phyloP scores from a whole-genome alignment of 2,888 invertebrate species.

The Saturnia pavonia region DNA sequence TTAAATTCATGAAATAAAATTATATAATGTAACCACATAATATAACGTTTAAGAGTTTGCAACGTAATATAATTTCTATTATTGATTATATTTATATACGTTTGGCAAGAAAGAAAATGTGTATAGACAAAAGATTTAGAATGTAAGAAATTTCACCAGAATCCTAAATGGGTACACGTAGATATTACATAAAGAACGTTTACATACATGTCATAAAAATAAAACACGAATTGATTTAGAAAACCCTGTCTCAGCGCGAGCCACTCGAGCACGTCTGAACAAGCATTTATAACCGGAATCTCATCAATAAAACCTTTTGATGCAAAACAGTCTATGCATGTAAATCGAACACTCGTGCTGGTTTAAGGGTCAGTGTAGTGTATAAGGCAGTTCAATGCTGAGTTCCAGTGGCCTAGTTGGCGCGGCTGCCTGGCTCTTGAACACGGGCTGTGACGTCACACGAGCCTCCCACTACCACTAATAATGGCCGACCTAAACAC shows the following conservation, averaged over 20 bases:
- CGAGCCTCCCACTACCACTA: constrained; percentile 40
- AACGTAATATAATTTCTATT: too few species aligned
- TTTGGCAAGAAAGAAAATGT: too few species aligned
- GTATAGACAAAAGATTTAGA: too few species aligned
- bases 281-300: constrained; percentile 6
- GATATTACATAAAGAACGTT: too few species aligned
- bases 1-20: not conserved
- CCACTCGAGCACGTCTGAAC: constrained; percentile 3
- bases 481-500: not conserved
- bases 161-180: too few species aligned
- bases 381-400: constrained; percentile 23
- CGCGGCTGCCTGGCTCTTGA: constrained; percentile 49
- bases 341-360: constrained; percentile 16
- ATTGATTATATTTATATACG: too few species aligned
- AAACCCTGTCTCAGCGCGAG: not conserved
- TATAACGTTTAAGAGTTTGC: not conserved
- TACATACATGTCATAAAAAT: not conserved
- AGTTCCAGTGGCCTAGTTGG: constrained; percentile 67
- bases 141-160: too few species aligned
- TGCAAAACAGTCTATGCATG: constrained; percentile 17
- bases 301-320: constrained; percentile 15
- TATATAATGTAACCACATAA: not conserved
- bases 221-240: constrained; percentile 2
- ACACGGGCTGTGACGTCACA: constrained; percentile 56
- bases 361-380: constrained; percentile 22